phyloP scores from a whole-genome alignment of 2,888 invertebrate species.

The Notodonta dromedarius region DNA sequence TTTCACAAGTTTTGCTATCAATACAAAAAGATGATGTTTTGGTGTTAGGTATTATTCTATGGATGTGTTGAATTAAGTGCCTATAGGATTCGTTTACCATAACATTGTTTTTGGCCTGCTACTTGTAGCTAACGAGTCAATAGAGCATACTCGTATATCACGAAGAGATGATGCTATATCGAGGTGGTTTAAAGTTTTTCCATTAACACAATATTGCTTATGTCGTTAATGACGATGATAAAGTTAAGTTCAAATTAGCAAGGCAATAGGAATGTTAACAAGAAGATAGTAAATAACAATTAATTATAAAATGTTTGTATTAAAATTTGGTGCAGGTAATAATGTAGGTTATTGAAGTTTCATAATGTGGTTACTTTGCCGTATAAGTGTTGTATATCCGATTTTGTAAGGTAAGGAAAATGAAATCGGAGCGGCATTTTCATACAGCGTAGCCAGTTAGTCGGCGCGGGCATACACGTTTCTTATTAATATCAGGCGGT shows the following conservation, averaged over 20 bases:
- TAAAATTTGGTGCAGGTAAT: not conserved
- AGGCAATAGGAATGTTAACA: too few relatives aligned
- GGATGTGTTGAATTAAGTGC: not conserved
- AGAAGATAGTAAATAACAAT: too few relatives aligned
- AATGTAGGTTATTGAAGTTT: not conserved
- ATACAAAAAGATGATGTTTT: slow-evolving; percentile 37
- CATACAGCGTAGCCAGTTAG: slow-evolving; percentile 54
- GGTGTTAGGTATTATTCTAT: not conserved
- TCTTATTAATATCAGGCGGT: slow-evolving; percentile 83
- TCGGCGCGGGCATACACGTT: slow-evolving; percentile 68
- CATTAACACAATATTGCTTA: too few relatives aligned
- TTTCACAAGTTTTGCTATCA: slow-evolving; percentile 68
- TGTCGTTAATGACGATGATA: too few relatives aligned
- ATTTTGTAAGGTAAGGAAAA: slow-evolving; percentile 34
- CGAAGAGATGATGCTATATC: too few relatives aligned
- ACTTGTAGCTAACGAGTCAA: too few relatives aligned
- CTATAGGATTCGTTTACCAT: too few relatives aligned
- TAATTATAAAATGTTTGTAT: too few relatives aligned
- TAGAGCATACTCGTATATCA: too few relatives aligned
- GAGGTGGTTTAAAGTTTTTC: too few relatives aligned
- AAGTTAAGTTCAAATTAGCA: too few relatives aligned
- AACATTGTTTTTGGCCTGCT: too few relatives aligned
- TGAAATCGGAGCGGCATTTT: slow-evolving; percentile 54
- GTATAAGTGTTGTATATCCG: not conserved
- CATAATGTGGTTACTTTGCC: not conserved